Evolutionary conservation across 2,888 invertebrate genomes (phyloP).

Genomic region (Prionchulus punctatus): DNA sequence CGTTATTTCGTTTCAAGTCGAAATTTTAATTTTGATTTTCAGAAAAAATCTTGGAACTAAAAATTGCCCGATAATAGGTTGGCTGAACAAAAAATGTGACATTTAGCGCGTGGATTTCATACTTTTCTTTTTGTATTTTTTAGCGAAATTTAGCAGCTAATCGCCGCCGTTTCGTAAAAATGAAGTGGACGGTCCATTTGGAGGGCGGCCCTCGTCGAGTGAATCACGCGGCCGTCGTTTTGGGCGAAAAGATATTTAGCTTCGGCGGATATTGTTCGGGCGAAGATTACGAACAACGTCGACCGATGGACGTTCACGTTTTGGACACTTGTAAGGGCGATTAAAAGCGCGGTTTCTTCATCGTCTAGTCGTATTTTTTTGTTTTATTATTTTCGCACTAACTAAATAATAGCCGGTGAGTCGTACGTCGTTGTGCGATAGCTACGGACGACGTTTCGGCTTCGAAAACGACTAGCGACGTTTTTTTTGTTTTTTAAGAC

Average conservation of each 20-base stretch:
- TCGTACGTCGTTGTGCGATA: too few species aligned
- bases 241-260: slow-evolving; percentile 55
- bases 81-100: too few species aligned
- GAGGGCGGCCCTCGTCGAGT: slow-evolving; percentile 69
- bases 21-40: too few species aligned
- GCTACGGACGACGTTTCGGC: neutral
- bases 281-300: slow-evolving; percentile 48
- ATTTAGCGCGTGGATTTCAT: too few species aligned
- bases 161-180: slow-evolving; percentile 31
- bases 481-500: slow-evolving; percentile 26
- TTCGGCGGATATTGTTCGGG: slow-evolving; percentile 82
- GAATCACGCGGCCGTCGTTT: slow-evolving; percentile 28
- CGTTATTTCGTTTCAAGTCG: too few species aligned
- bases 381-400: neutral
- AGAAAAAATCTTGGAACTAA: too few species aligned
- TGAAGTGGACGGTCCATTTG: slow-evolving; percentile 68
- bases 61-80: too few species aligned
- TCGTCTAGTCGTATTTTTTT: neutral
- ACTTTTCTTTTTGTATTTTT: too few species aligned
- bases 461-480: neutral
- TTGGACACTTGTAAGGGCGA: slow-evolving; percentile 51
- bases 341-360: neutral
- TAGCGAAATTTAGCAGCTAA: too few species aligned
- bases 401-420: neutral
- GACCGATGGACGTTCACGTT: slow-evolving; percentile 69